phyloP scores from a whole-genome alignment of 2,797 vertebrate genomes.

The Oreortyx pictus region DNA sequence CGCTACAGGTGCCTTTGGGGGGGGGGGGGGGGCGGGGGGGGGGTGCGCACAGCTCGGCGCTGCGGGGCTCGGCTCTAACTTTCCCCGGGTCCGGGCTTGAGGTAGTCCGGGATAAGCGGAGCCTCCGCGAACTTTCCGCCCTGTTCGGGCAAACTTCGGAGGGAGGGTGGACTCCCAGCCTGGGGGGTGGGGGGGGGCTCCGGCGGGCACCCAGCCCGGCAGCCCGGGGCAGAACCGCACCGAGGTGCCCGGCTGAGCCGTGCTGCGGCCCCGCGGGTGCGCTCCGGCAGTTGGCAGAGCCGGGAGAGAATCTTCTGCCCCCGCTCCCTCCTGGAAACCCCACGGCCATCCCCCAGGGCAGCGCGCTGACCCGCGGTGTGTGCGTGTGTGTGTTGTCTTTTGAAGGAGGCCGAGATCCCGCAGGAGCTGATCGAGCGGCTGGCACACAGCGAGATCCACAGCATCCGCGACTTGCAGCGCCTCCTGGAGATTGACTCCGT shows the following conservation, averaged over 20 bases:
- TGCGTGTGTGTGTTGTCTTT: conserved; percentile 39
- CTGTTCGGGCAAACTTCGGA: neutral
- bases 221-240: neutral
- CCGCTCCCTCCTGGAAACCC: neutral
- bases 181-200: neutral
- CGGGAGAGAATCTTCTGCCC: neutral
- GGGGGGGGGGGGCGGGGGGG: neutral
- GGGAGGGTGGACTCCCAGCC: neutral
- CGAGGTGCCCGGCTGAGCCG: neutral
- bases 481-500: conserved; percentile 98
- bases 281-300: neutral
- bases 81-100: neutral
- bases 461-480: conserved; percentile 99
- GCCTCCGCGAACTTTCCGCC: neutral
- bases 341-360: neutral
- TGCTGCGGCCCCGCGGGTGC: neutral
- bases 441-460: conserved; percentile 96
- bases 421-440: conserved; percentile 94
- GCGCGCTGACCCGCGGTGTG: conserved; percentile 57
- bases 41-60: neutral
- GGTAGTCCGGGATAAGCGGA: neutral
- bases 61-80: conserved; percentile 9
- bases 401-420: conserved; percentile 94
- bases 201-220: neutral
- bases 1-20: conserved; percentile 52